Base-by-base conservation (phyloP, 2,113 vertebrate genomes). In the Pandion haliaetus region DNA sequence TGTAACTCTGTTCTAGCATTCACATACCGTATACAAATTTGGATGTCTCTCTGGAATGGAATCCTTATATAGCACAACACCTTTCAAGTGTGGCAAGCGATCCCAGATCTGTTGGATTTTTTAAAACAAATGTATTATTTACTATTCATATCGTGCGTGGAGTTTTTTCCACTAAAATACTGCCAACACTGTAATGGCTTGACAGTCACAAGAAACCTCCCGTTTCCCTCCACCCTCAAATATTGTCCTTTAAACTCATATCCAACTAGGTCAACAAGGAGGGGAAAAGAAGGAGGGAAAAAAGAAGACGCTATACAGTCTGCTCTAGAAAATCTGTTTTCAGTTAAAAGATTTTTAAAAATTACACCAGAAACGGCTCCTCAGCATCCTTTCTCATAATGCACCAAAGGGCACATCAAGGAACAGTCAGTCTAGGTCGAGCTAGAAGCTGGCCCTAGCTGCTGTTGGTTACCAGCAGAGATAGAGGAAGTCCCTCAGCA, bases 61-160 rank as follows among this genome's bases (percentile, higher is more conserved):
- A 36, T 98, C 99, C 55, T 95, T 97, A 76, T 98, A 99, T 0
- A 98, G 98, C 66, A 99, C 98, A 52, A 99, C 98, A 62, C 99
- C 99, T 96, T 99, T 99, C 95, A 99, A 96, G 86, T 97, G 81
- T 17, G 99, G 99, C 88, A 99, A 94, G 19, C 78, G 94, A 90
- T 98, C 97, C 98, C 98, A 98, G 93, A 99, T 97, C 99, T 99
- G 96, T 81, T 21, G 74, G 15, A 67, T 87, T 96, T 91, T 84
- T 42, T 4, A 61, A 91, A 84, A 58, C 11, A 94, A 42, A 71
- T 20, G n/a, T 61, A 67, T 83, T 78, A 70, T 57, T 95, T 84
- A 81, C 86, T 74, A 92, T 63, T 93, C 19, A 38, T 34, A 34
- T 32, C 34, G 89, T 67, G 7, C 28, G 18, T 25, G 40, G 18